Base-by-base conservation (phyloP, 1,140 invertebrate species). In the Dreissena rostriformis region DNA sequence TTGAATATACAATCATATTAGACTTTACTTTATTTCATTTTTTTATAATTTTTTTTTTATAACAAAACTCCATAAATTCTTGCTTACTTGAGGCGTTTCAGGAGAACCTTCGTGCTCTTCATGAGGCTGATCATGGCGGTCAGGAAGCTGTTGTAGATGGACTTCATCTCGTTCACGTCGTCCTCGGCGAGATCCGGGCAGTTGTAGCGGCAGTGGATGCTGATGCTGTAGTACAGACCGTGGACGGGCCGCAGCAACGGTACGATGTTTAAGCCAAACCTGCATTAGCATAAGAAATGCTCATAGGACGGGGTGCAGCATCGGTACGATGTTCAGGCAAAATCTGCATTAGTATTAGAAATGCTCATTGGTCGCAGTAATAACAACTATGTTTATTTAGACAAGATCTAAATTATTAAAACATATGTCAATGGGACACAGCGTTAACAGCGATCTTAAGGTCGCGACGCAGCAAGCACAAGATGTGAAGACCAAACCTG, bases 211-310 rank as follows among this genome's bases (percentile, higher is more conserved):
- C 86, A 85, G 68, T 88, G 87, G 22, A 88, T 71, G 24, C 87
- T 85, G 15, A 88, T 78, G 26, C 81, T 82, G 57, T 87, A 88
- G 77, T 86, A 88, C 22, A 88, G 17, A 15, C 87, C 87, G 55
- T 88, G 87, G 0, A 88, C 84, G 12, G 87, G 84, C 22, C 86
- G 57, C 15, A 88, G 65, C 39, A 88, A 22, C 0, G 87, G 85
- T 1, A 86, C 68, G 19, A 88, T 88, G 51, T 88, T 80, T 4
- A 88, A 51, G 15, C 82, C 66, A 71, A 88, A 88, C 24, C 86
- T 87, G 49, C 0, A 78, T 72, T 22, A 73, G 12, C 5, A 24
- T 39, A 2, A 39, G 39, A 39, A 86, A 88, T 26, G 86, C 14
- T 19, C 85, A 85, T 53, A 86, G 87, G 0, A 88, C 84, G 11